Conservation (phyloP, 2,113 vertebrate species). For the Numenius arquata region DNA sequence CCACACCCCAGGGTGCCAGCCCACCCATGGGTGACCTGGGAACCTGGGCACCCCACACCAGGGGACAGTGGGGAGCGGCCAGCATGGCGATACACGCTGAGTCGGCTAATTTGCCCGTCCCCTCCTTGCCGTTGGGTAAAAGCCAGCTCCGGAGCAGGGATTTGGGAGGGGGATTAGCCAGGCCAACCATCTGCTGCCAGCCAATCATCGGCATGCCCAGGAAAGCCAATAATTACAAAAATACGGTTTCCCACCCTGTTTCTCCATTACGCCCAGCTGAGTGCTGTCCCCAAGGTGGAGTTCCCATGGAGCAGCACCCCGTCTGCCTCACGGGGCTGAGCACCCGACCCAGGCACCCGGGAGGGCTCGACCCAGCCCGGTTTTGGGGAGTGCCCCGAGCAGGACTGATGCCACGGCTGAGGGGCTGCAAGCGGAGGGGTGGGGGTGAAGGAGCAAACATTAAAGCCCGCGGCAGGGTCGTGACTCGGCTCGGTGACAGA, state of each 20-base stretch:
- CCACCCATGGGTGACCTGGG: rapidly evolving
- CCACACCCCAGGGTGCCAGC: rapidly evolving
- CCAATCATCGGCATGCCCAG: conserved; percentile 27
- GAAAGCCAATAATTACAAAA: conserved; percentile 68
- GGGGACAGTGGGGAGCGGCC: rapidly evolving
- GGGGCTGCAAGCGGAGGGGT: rapidly evolving
- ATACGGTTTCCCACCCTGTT: background rate
- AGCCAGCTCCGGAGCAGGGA: conserved; percentile 48
- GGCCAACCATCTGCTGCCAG: conserved; percentile 66
- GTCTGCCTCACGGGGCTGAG: rapidly evolving
- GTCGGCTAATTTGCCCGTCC: conserved; percentile 21
- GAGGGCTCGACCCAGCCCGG: rapidly evolving
- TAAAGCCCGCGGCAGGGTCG: background rate
- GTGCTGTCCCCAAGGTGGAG: background rate
- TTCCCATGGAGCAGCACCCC: rapidly evolving
- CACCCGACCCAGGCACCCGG: rapidly evolving
- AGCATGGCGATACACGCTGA: background rate
- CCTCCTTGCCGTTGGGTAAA: background rate
- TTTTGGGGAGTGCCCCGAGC: rapidly evolving
- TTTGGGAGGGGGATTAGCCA: conserved; percentile 63
- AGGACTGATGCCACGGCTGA: rapidly evolving
- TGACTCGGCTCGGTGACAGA: conserved; percentile 56
- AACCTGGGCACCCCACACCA: rapidly evolving
- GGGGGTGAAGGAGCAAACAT: conserved; percentile 58
- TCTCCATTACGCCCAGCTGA: background rate